Evolutionary conservation across 2,888 invertebrate species (phyloP), one percentile per base, ranked within the genome.

Genomic region (Omphaloscelis lunosa): DNA sequence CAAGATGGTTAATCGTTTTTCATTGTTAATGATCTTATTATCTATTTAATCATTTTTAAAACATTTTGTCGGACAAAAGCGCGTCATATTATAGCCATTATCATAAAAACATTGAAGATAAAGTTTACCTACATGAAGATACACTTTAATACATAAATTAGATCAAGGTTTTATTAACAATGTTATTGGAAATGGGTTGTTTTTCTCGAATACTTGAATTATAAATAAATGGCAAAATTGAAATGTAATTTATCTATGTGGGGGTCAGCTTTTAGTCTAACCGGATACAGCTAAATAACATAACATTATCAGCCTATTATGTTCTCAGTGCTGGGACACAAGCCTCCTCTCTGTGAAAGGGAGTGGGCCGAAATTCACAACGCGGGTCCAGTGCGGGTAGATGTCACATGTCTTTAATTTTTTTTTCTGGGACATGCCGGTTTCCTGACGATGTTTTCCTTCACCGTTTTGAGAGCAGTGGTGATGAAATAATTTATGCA

Each of bases 121-220:
- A 78, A 29, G 23, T 8, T 63, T n/a, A 8, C 8, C 12, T 63
- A 78, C 77, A 77, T n/a, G 39, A 12, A 45, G 45, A 20, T 27
- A 65, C n/a, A 72, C 27, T 80, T 63, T 72, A n/a, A 63, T 48
- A 63, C n/a, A n/a, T 56, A 51, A 75, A 63, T 72, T 80, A 27
- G 74, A n/a, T 65, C 63, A 80, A 80, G 63, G 63, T 7, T 8
- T 53, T 11, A n/a, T n/a, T 41, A 45, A 69, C 34, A 23, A 45
- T 58, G 45, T 59, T 41, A 20, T 39, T 27, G 34, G 0, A 51
- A 39, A 23, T 39, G 11, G 8, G 23, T 0, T 20, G 17, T 27
- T n/a, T 41, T 45, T 65, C 8, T 66, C 23, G 7, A 63, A 29
- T 23, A 7, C 7, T 48, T 23, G 27, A 41, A 7, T 29, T 20